Evolutionary conservation across 2,113 vertebrate species (phyloP).

Genomic region (Brachyhypopomus gauderio): DNA sequence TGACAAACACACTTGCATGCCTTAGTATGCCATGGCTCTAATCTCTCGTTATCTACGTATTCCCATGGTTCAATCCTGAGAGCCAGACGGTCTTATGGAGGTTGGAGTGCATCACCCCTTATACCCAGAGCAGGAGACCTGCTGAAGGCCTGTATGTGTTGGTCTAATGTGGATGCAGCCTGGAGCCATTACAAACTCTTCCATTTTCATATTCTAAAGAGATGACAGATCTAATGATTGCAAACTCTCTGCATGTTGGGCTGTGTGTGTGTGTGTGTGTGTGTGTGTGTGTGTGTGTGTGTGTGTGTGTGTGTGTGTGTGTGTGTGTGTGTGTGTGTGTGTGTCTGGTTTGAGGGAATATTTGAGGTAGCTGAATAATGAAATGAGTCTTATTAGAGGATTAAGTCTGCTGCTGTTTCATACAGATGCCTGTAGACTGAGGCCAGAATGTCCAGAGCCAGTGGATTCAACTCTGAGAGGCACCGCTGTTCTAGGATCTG

Average conservation of each 20-base stretch:
- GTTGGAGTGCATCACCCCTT: neutral
- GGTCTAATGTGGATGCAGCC: neutral
- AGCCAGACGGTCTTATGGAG: neutral
- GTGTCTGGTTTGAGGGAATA: conserved; percentile 9
- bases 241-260: neutral
- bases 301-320: conserved; percentile 23
- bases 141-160: neutral
- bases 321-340: conserved; percentile 30
- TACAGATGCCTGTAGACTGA: conserved; percentile 18
- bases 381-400: conserved; percentile 51
- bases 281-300: conserved; percentile 15
- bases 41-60: neutral
- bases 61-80: neutral
- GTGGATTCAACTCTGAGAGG: neutral
- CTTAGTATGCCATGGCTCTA: too few species aligned
- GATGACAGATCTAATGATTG: conserved; percentile 51
- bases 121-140: neutral
- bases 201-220: conserved; percentile 37
- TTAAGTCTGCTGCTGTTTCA: conserved; percentile 47
- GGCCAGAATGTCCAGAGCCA: neutral
- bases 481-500: neutral
- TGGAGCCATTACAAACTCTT: conserved; percentile 17
- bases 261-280: conserved; percentile 22
- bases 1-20: too few species aligned
- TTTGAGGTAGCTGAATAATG: conserved; percentile 33